Conservation (phyloP, 1,140 invertebrate genomes). For the Apocrypta bakeri region DNA sequence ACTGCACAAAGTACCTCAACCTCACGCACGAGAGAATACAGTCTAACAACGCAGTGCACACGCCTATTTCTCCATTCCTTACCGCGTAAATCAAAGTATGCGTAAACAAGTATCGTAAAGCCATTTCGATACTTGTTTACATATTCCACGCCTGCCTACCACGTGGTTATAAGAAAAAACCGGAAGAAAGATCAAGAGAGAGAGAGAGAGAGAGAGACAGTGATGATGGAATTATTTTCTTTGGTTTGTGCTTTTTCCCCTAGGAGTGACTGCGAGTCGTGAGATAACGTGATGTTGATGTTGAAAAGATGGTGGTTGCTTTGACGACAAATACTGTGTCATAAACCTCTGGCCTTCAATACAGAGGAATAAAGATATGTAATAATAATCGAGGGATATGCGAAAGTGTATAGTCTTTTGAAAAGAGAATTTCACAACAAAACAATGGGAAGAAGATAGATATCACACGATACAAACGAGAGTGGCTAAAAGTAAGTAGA, state of each 20-base stretch:
- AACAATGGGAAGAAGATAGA: background rate
- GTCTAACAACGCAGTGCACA: background rate
- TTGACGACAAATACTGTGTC: background rate
- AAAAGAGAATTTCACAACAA: background rate
- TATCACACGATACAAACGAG: conserved; percentile 9
- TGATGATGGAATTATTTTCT: conserved; percentile 25
- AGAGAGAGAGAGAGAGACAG: background rate
- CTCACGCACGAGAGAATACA: background rate
- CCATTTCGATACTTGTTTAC: background rate
- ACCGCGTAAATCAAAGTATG: conserved; percentile 28
- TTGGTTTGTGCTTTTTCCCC: no score
- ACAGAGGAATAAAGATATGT: conserved; percentile 41
- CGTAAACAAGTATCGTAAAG: no score
- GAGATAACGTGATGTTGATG: conserved; percentile 10
- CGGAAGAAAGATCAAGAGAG: no score
- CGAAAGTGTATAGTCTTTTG: background rate
- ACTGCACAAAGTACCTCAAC: background rate
- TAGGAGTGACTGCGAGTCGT: background rate
- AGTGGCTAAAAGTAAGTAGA: conserved; percentile 8
- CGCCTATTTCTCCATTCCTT: background rate
- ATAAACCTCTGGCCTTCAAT: background rate
- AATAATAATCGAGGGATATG: conserved; percentile 38
- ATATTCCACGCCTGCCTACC: background rate
- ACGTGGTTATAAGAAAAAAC: conserved; percentile 5
- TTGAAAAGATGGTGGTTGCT: background rate